Evolutionary conservation across 2,888 invertebrate species (phyloP).

Genomic region (Theodoxus fluviatilis): DNA sequence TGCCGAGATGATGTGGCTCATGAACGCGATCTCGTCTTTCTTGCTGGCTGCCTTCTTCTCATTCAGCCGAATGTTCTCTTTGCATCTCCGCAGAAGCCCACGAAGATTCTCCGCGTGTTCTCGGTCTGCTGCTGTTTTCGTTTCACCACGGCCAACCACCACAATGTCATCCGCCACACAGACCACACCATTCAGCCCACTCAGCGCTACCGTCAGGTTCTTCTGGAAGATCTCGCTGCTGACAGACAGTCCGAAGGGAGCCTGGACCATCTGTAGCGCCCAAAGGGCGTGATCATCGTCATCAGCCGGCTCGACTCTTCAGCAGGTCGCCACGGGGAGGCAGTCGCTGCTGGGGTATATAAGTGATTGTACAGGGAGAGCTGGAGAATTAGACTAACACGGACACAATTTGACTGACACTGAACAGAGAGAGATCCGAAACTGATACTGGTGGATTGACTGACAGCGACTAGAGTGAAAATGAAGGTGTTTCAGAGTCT

Average conservation of each 20-base stretch:
- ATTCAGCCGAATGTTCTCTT: constrained; percentile 22
- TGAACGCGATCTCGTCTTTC: constrained; percentile 28
- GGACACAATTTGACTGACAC: too few relatives aligned
- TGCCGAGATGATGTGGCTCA: constrained; percentile 33
- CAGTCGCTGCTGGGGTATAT: too few relatives aligned
- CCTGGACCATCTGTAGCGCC: constrained; percentile 35
- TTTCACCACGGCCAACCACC: constrained; percentile 32
- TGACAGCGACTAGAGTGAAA: too few relatives aligned
- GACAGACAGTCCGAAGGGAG: constrained; percentile 35
- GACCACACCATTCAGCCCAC: constrained; percentile 31
- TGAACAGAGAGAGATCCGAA: too few relatives aligned
- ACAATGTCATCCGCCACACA: constrained; percentile 34
- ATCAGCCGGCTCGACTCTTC: constrained; percentile 36
- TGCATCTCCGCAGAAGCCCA: constrained; percentile 23
- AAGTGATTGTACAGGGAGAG: too few relatives aligned
- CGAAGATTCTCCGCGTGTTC: constrained; percentile 30
- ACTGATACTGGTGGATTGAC: too few relatives aligned
- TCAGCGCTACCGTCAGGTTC: constrained; percentile 31
- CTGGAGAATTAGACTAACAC: too few relatives aligned
- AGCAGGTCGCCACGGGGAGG: constrained; percentile 29
- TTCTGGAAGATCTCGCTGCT: constrained; percentile 36
- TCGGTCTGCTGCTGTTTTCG: constrained; percentile 24
- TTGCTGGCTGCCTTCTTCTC: constrained; percentile 18
- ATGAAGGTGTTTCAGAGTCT: too few relatives aligned
- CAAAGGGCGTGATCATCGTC: constrained; percentile 42